These are phyloP conservation scores for Pristionchus japonicus DNA, from an alignment of 2,888 invertebrate genomes.

Conservation along the genomic window DNA sequence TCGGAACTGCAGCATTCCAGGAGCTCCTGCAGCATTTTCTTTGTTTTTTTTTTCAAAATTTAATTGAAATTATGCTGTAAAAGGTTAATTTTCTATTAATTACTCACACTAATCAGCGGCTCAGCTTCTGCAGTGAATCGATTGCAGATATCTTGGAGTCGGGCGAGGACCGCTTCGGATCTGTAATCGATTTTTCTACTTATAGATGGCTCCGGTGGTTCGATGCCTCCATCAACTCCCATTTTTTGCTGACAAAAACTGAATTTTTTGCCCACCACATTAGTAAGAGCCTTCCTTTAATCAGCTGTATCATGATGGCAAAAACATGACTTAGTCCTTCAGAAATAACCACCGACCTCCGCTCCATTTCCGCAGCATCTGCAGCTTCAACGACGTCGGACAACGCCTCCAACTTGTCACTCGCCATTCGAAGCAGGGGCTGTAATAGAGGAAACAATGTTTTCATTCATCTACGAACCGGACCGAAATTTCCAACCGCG, in stretches of 20 bases:
- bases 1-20: conserved; percentile 24
- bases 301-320: too few species aligned
- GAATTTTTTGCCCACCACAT: too few species aligned
- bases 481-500: too few species aligned
- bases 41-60: neutral
- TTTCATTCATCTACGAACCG: neutral
- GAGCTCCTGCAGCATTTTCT: neutral
- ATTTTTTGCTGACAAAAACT: too few species aligned
- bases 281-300: too few species aligned
- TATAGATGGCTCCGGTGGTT: too few species aligned
- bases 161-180: conserved; percentile 35
- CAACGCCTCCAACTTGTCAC: neutral
- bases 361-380: neutral
- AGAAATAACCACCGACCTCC: neutral
- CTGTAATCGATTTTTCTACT: neutral
- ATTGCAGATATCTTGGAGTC: conserved; percentile 5
- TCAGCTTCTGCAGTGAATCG: neutral
- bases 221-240: neutral
- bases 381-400: neutral
- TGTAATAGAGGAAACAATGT: neutral
- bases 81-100: neutral
- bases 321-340: neutral
- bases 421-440: conserved; percentile 31
- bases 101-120: neutral
- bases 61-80: neutral